These are phyloP conservation scores for Psylliodes chrysocephalus DNA, from an alignment of 2,888 invertebrate genomes.

Conservation along the genomic window DNA sequence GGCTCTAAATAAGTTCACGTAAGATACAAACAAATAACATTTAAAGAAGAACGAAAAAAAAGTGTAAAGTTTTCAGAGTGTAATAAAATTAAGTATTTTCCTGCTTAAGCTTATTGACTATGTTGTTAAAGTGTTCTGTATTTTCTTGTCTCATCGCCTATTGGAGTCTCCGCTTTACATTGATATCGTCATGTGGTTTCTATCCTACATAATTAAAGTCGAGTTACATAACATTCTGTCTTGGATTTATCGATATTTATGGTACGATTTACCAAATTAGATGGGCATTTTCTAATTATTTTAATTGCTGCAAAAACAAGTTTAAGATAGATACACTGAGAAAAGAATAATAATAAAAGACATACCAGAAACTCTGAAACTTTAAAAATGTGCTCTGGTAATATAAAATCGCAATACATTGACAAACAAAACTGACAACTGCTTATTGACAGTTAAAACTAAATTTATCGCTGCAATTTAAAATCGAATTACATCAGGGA, in stretches of 20 bases:
- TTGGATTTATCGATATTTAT: slow-evolving; percentile 1
- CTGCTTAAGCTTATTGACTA: background rate
- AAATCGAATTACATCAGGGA: too few relatives aligned
- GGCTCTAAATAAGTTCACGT: too few relatives aligned
- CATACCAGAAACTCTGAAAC: too few relatives aligned
- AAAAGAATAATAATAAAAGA: background rate
- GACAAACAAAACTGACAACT: too few relatives aligned
- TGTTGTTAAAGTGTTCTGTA: background rate
- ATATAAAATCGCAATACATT: too few relatives aligned
- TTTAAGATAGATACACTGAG: background rate
- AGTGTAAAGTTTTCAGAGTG: too few relatives aligned
- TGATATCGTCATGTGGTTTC: background rate
- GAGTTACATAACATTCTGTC: slow-evolving; percentile 10
- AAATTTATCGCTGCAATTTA: too few relatives aligned
- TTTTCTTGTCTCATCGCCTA: slow-evolving; percentile 12
- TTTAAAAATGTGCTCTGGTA: too few relatives aligned
- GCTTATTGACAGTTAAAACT: too few relatives aligned
- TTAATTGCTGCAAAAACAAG: background rate
- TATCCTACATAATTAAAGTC: slow-evolving; percentile 11
- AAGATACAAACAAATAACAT: too few relatives aligned
- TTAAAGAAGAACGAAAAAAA: too few relatives aligned
- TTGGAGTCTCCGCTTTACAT: background rate
- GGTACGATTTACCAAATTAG: background rate
- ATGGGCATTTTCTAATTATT: background rate
- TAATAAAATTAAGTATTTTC: too few relatives aligned